A percentile compares a stretch with the other conserved stretches of the same genome.
Evolutionary conservation across 2,888 invertebrate genomes (phyloP).

Genomic region (Hipparchia sbordonii): DNA sequence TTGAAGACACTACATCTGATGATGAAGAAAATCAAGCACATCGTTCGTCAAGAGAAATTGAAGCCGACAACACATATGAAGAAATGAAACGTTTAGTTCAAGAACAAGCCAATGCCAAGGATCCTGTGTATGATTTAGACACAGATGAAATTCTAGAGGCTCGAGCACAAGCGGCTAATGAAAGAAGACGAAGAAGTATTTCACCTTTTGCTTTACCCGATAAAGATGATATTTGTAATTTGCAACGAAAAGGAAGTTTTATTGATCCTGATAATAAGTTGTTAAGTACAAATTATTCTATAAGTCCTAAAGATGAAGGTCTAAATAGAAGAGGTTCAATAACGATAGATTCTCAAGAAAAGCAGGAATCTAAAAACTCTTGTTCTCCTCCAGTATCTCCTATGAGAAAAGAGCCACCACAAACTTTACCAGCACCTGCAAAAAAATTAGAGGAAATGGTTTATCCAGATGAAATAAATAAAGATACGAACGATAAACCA

Average conservation of each 20-base stretch:
- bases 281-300: conserved; percentile 68
- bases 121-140: conserved; percentile 75
- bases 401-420: conserved; percentile 61
- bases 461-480: conserved; percentile 59
- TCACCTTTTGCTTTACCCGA: conserved; percentile 77
- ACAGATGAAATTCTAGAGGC: conserved; percentile 75
- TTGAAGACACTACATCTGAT: conserved; percentile 85
- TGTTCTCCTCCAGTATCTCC: conserved; percentile 67
- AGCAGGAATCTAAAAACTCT: conserved; percentile 48
- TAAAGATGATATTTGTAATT: conserved; percentile 61
- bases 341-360: conserved; percentile 58
- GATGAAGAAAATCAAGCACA: conserved; percentile 67
- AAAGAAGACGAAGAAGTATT: conserved; percentile 77
- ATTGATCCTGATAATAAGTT: conserved; percentile 77
- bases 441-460: conserved; percentile 68
- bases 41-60: conserved; percentile 69
- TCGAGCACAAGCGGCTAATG: conserved; percentile 68
- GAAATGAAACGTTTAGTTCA: conserved; percentile 77
- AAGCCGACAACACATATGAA: conserved; percentile 76
- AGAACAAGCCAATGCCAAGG: conserved; percentile 66
- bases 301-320: conserved; percentile 73
- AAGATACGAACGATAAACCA: conserved; percentile 49
- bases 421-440: conserved; percentile 61
- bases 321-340: conserved; percentile 61
- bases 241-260: conserved; percentile 77